Evolutionary conservation across 2,888 invertebrate genomes (phyloP), one percentile per base, ranked within the genome.

Genomic region (Standfussiana lucernea): DNA sequence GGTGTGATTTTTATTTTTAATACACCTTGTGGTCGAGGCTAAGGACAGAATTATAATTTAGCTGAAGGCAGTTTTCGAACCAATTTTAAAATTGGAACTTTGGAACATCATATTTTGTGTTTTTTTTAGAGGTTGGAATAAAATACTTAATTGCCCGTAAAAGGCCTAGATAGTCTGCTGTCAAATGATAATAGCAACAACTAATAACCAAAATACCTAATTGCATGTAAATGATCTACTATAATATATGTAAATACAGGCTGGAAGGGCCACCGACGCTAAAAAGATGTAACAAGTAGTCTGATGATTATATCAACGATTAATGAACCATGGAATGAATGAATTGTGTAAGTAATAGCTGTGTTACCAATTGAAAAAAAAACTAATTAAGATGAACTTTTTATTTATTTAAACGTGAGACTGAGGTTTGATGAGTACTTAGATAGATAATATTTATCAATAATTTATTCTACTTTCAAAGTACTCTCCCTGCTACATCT

Each of bases 1-100:
- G 69, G 81, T 62, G 18, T 53, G 24, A 59, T 81, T 75, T 80
- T 61, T 21, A 32, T 61, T 35, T 61, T 61, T 61, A 35, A 10
- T 10, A 61, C 0, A 18, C 24, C 21, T 13, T 37, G 15, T 35
- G 32, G 35, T 8, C 45, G 45, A 75, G 47, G 10, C 32, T 61
- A 13, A 80, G 56, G 56, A 67, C 76, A 66, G 35, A 56, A 32
- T 28, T 72, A 59, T 53, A 37, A 65, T 61, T 42, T 37, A 50
- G 13, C 6, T 28, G 47, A 83, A 66, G 42, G 37, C 3, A 62
- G 56, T 42, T 28, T 15, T 6, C n/a, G 40, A 47, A 74, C 28
- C 13, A 73, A 61, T 64, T n/a, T 59, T 47, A 28, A 53, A 40
- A n/a, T 59, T 47, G 1, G 50, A 72, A 13, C 53, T 53, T 13